Evolutionary conservation across 1,140 invertebrate genomes (phyloP), one percentile per base, ranked within the genome.

Genomic region (Papilio dardanus): DNA sequence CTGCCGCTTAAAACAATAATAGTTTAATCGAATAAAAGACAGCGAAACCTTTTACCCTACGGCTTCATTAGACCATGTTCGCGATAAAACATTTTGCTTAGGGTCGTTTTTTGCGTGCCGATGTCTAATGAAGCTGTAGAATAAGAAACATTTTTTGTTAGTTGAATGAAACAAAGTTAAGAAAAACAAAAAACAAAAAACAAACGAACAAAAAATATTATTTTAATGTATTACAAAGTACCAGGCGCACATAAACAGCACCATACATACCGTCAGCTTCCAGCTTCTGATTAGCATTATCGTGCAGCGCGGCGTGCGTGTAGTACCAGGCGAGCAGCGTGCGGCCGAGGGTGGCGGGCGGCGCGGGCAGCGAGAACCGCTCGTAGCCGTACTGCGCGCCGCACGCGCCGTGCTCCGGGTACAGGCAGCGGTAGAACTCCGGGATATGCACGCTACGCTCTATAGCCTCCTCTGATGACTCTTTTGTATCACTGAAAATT

Each of bases 361-460:
- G 66, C 74, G n/a, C 83, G 12, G 84, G 81, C 28, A 81, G 19
- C 3, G 87, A 77, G 83, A 92, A 90, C 24, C 83, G 77, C 8
- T 82, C 81, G 83, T 92, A 92, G 30, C 76, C 33, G 82, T 88
- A 89, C 76, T 83, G 77, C 19, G 40, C 12, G 30, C 6, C 16
- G 7, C 81, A 75, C 40, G 79, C 82, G 30, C 16, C 58, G 68
- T 80, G 81, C 31, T 82, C 74, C n/a, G 81, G 76, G 78, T 91
- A 89, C 71, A 92, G 69, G 4, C 79, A 83, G 16, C 75, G 83
- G 81, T 92, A 92, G 83, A 88, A 91, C 86, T 90, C 88, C 24
- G 79, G 86, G 74, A 82, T 85, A 75, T 86, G 87, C 1, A 89
- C 84, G 1, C 80, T 74, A 7, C 78, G 76, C 35, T 87, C 80